Base-by-base conservation (phyloP, 2,797 vertebrate species). In the Bryconaethiops microstoma region DNA sequence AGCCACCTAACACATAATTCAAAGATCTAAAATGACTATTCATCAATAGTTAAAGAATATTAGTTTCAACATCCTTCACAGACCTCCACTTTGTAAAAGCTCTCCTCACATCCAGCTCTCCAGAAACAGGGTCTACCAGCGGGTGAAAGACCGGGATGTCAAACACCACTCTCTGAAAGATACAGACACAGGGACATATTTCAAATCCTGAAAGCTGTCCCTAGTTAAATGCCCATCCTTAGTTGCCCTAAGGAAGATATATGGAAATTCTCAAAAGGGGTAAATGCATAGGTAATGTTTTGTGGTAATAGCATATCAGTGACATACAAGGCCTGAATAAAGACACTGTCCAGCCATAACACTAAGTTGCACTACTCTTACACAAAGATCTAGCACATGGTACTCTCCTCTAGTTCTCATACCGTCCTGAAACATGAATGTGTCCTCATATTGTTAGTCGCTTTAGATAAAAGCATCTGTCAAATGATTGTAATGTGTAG, bases 81-180 rank as follows among this genome's bases (percentile, higher is more conserved):
- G 48, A 97, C 98, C 98, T 98, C 98, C 98, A 99, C 86, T 99
- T 99, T 70, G 96, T 95, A 91, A 99, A 99, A 0, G 97, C 95
- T 91, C 97, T 96, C 90, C 96, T 98, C 86, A 99, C 97, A 87
- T 99, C 97, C 86, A 99, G 94, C 90, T 99, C 98, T 73, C 98
- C 97, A 80, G 97, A 97, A 17, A 96, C 87, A 7, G 97, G 97
- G 85, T 99, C 96, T 72, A 99, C 97, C 7, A 99, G 93, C 0
- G 98, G 98, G 87, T 99, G 96, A 90, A 99, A 99, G 91, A 99
- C 95, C 2, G 97, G 98, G 87, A 96, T 95, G 90, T 99, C 97
- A 84, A 99, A 99, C 71, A 99, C 96, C 89, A 99, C 90, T 88
- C 95, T 97, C 98, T 99, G 85, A 68, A 29, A 59, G 4, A n/a